Percentiles rank a stretch among this genome's conserved stretches.
These are phyloP conservation scores for Leptocoma aspasia DNA, from an alignment of 2,113 vertebrate species.

Conservation along the genomic window DNA sequence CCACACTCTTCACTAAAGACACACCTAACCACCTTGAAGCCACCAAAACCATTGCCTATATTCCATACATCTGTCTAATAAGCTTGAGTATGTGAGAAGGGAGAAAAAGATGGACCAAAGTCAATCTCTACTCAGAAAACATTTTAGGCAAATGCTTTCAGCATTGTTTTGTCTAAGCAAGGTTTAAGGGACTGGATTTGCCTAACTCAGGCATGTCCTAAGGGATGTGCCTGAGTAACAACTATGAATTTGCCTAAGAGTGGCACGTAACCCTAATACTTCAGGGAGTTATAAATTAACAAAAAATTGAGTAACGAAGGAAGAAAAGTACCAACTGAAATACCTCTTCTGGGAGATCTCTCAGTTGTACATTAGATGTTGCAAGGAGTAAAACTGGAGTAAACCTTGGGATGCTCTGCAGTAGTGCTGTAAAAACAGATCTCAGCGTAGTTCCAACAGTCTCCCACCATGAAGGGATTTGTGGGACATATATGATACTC, in stretches of 20 bases:
- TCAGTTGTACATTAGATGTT: conserved; percentile 76
- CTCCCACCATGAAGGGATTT: conserved; percentile 93
- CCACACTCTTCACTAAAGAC: not conserved
- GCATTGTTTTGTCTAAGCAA: not conserved
- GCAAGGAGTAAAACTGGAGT: conserved; percentile 90
- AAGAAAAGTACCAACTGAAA: not conserved
- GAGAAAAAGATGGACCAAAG: not conserved
- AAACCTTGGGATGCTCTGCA: conserved; percentile 88
- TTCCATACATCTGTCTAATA: not conserved
- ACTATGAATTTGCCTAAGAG: not conserved
- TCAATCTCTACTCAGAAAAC: not conserved
- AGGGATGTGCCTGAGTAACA: not conserved
- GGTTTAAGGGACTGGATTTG: not conserved
- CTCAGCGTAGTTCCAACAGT: conserved; percentile 80
- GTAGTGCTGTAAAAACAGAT: conserved; percentile 85
- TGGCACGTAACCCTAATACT: not conserved
- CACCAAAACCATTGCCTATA: not conserved
- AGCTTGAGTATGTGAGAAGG: not conserved
- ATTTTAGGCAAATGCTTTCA: not conserved
- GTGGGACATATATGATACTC: conserved; percentile 90
- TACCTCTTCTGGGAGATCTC: conserved; percentile 73
- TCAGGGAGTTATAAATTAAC: not conserved
- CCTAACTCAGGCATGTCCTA: no score
- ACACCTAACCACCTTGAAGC: not conserved
- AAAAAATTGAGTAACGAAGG: not conserved